Conservation (phyloP, 2,113 vertebrate genomes). For the Anthoscopus minutus region DNA sequence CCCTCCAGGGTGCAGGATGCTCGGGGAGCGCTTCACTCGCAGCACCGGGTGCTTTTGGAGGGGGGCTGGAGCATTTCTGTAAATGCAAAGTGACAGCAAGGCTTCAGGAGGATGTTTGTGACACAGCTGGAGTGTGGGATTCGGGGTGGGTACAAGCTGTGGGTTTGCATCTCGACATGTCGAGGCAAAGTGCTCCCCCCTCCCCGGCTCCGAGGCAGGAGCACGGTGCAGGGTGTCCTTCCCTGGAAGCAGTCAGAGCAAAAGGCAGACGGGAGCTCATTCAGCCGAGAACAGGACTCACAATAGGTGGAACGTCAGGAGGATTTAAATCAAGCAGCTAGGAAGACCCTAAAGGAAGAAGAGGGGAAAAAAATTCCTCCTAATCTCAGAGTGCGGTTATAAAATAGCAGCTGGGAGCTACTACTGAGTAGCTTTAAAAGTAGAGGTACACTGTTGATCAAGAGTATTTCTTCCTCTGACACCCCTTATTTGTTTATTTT, state of each 20-base stretch:
- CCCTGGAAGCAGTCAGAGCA: neutral
- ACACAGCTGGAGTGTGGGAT: neutral
- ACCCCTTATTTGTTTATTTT: neutral
- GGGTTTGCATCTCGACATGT: neutral
- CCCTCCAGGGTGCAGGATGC: neutral
- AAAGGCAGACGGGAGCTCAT: conserved; percentile 1
- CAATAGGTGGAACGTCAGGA: conserved; percentile 51
- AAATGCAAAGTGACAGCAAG: neutral
- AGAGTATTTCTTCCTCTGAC: neutral
- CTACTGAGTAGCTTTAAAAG: neutral
- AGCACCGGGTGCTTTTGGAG: rapidly evolving
- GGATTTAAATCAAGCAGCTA: conserved; percentile 50
- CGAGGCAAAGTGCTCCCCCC: neutral
- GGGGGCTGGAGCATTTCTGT: neutral
- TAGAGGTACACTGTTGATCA: neutral
- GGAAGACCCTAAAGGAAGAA: neutral
- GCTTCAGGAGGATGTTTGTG: conserved; percentile 20
- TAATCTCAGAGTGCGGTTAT: neutral
- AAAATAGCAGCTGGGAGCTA: neutral
- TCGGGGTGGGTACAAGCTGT: neutral
- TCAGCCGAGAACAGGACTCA: conserved; percentile 9
- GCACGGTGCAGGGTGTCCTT: neutral
- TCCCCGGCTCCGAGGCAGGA: neutral
- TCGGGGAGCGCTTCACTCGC: neutral
- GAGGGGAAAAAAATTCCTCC: neutral